Base-by-base conservation (phyloP, 1,140 invertebrate genomes). In the Steinernema feltiae region DNA sequence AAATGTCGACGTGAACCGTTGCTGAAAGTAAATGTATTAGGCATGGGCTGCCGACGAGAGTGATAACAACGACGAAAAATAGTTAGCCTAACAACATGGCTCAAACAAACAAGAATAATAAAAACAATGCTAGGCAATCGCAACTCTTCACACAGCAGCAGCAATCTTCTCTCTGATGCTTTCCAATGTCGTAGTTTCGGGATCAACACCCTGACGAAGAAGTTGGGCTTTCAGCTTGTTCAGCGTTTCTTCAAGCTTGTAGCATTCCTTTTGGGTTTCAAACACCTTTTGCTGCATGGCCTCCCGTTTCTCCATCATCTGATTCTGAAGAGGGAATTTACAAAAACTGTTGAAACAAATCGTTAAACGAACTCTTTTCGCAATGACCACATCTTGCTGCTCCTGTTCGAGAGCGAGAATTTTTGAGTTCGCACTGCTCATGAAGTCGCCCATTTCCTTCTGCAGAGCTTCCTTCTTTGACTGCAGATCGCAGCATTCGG, bases 151-250 rank as follows among this genome's bases (percentile, higher is more conserved):
- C 24, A 3, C 24, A 27, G 53, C 24, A 3, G 24, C 15, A 21
- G 53, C 53, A 27, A 27, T 63, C 53, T 63, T 63, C 53, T 63
- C 24, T 7, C 53, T 3, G 7, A 63, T 7, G 53, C 12, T 3
- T 27, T 63, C 53, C 24, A 63, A 27, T n/a, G 53, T 17, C 2
- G 24, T 27, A 27, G 12, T 63, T 27, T 27, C 53, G 24, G 53
- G 53, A 27, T 63, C 53, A 27, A 63, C 53, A 27, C 53, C 53
- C 24, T 27, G 12, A 3, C 53, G 53, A 21, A 63, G 24, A 7
- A 63, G 53, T 63, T 63, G 53, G 15, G 15, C 53, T 21, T 63
- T 63, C 53, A 63, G 53, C 53, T 63, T 63, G 53, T 63, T 63
- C 15, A 63, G 53, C 53, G 24, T 63, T 27, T 63, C 53, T 21